Evolutionary conservation across 2,888 invertebrate species (phyloP), one percentile per base, ranked within the genome.

Genomic region (Rhagonycha lutea): DNA sequence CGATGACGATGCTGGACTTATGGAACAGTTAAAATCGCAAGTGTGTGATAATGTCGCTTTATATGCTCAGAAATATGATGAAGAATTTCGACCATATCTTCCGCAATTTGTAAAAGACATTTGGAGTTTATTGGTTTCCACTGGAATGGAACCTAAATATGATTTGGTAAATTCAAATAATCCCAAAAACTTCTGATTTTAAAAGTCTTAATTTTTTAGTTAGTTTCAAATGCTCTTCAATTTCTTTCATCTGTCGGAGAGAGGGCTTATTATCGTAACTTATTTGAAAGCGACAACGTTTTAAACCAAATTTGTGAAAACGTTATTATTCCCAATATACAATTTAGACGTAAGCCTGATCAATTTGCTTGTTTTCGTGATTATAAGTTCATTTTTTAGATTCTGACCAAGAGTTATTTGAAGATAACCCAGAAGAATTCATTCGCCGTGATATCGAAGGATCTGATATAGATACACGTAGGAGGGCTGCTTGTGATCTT

Each of bases 301-400:
- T 90, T 99, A 7, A 94, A 95, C 80, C 95, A 94, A 83, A 98
- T 98, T 80, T 99, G 98, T 87, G 97, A 99, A 86, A 98, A 98
- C 87, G 97, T 99, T n/a, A 96, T 99, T 83, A 97, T 99, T 83
- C 98, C 99, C 0, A 99, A 99, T 86, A 95, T 99, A 92, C 95
- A 98, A 87, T 97, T 99, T 82, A 92, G 99, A 90, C 93, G 96
- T 96, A 86, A 84, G 82, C 83, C 18, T 24, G 0, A 11, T 14
- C 61, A 68, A 72, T 69, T 5, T 47, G 14, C 12, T 12, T 69
- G 69, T 72, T 68, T 29, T 68, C 69, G 12, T 10, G 32, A 65
- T 63, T 73, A 28, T 61, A 11, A 68, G 14, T 74, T 70, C 62
- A 14, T 76, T 14, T 84, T 85, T 67, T 83, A 95, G 94, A 93